Percentiles rank a stretch among this genome's conserved stretches.
Evolutionary conservation across 1,140 invertebrate species (phyloP).

Genomic region (Macrotrachela quadricornifera): DNA sequence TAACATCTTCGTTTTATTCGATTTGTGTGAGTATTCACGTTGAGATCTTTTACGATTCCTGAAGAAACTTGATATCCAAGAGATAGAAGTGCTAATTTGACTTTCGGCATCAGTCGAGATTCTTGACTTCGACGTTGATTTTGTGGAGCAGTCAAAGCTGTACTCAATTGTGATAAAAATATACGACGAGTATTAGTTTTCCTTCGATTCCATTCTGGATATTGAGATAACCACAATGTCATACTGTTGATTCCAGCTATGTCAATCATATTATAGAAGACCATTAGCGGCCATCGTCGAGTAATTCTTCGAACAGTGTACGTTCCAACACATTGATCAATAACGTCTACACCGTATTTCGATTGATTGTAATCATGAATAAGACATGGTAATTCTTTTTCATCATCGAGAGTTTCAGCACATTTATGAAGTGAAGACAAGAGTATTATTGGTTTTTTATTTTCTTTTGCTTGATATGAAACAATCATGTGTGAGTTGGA

Average conservation of each 20-base stretch:
- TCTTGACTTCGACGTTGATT: too few species aligned
- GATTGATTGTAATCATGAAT: conserved; percentile 11
- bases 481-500: conserved; percentile 10
- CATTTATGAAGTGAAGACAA: conserved; percentile 7
- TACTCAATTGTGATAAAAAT: too few species aligned
- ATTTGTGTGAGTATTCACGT: too few species aligned
- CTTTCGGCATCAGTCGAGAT: too few species aligned
- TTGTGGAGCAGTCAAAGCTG: too few species aligned
- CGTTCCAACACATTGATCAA: conserved; percentile 10
- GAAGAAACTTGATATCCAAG: too few species aligned
- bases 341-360: conserved; percentile 10
- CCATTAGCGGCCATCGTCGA: conserved; percentile 12
- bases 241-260: conserved; percentile 1
- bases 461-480: conserved; percentile 13
- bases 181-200: too few species aligned
- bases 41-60: too few species aligned
- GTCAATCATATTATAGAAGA: conserved; percentile 14
- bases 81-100: too few species aligned
- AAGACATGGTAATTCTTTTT: conserved; percentile 8
- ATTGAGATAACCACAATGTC: neutral
- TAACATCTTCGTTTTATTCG: too few species aligned
- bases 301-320: conserved; percentile 11
- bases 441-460: conserved; percentile 8
- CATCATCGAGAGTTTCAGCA: neutral
- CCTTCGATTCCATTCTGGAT: too few species aligned